These are phyloP conservation scores for Blastobasis lacticolella DNA, from an alignment of 2,888 invertebrate species.

Conservation along the genomic window DNA sequence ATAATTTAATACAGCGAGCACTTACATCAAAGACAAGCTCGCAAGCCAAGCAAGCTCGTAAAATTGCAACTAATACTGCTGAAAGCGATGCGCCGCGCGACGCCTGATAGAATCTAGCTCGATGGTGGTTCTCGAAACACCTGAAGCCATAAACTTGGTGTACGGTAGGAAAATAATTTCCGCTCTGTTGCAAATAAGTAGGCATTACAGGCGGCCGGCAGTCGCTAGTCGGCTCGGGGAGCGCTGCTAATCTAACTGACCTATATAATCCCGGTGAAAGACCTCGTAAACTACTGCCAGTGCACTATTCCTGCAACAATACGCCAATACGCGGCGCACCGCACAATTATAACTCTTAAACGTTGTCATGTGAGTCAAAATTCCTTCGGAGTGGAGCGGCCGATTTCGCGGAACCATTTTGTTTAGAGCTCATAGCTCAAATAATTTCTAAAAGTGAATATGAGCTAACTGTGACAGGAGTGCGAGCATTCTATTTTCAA, in stretches of 20 bases:
- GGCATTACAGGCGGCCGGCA: conserved; percentile 7
- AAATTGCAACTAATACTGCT: no score
- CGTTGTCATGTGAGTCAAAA: conserved; percentile 26
- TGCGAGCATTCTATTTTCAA: no score
- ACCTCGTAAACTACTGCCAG: conserved; percentile 69
- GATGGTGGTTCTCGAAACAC: no score
- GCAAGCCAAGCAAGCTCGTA: no score
- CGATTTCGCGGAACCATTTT: conserved; percentile 56
- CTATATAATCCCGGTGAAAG: conserved; percentile 70
- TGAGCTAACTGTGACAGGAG: conserved; percentile 17
- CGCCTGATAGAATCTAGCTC: no score
- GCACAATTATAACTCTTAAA: conserved; percentile 46
- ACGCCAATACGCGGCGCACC: conserved; percentile 25
- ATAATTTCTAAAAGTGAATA: conserved; percentile 49
- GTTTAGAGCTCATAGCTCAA: conserved; percentile 49
- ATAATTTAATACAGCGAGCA: no score
- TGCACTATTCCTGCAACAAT: conserved; percentile 68
- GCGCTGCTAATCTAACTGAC: conserved; percentile 70
- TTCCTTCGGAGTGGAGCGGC: conserved; percentile 24
- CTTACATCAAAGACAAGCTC: no score
- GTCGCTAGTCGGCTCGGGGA: conserved; percentile 29
- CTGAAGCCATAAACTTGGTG: neutral
- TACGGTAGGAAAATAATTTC: neutral
- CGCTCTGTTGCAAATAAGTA: neutral
- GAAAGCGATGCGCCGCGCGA: no score